Conservation (phyloP, 1,140 invertebrate species). For the Plutomurus gul region DNA sequence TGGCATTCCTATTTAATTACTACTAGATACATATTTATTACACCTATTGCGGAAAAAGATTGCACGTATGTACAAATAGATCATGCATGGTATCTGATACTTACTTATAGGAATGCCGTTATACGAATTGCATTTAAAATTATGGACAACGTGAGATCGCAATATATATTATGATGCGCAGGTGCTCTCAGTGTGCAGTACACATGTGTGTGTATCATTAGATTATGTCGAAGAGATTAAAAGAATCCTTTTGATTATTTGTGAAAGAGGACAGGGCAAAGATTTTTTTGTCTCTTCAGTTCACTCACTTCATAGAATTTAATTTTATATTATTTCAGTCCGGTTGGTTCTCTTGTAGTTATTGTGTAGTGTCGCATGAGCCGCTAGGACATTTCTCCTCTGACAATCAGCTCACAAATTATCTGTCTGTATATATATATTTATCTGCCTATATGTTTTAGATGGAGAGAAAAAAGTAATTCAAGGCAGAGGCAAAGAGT, state of each 20-base stretch:
- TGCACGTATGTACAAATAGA: too few relatives aligned
- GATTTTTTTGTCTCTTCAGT: constrained; percentile 6
- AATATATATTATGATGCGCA: too few relatives aligned
- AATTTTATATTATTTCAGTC: not conserved
- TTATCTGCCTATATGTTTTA: not conserved
- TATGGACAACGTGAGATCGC: too few relatives aligned
- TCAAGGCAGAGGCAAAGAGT: not conserved
- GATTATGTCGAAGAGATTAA: not conserved
- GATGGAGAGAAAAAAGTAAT: not conserved
- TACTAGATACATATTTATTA: too few relatives aligned
- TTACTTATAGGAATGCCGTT: too few relatives aligned
- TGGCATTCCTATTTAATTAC: too few relatives aligned
- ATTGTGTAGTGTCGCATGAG: not conserved
- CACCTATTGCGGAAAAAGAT: too few relatives aligned
- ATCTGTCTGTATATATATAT: too few relatives aligned
- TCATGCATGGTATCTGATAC: too few relatives aligned
- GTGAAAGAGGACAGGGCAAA: not conserved
- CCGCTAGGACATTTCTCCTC: too few relatives aligned
- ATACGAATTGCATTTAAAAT: too few relatives aligned
- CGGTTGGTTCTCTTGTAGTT: not conserved
- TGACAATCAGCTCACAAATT: too few relatives aligned
- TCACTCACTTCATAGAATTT: constrained; percentile 4
- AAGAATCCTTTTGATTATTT: not conserved
- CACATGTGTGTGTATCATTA: not conserved
- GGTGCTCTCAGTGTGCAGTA: not conserved